Conservation (phyloP, 1,140 invertebrate genomes). For the Cydia fagiglandana region DNA sequence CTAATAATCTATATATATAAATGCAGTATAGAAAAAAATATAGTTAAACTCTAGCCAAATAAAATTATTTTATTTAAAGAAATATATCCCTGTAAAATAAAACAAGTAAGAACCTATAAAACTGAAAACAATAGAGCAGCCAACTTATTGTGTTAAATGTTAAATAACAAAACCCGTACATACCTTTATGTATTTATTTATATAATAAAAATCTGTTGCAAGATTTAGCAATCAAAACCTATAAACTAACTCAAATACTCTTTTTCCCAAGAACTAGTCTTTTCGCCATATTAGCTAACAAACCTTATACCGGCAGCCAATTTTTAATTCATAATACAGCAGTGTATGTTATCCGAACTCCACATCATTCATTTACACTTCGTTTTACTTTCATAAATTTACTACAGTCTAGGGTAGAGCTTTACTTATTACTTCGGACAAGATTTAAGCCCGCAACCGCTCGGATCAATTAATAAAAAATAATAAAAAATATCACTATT, state of each 20-base stretch:
- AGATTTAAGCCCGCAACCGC: too few relatives aligned
- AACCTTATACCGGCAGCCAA: constrained; percentile 6
- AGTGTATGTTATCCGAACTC: constrained; percentile 12
- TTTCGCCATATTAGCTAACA: constrained; percentile 8
- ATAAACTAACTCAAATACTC: background rate
- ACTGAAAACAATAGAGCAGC: too few relatives aligned
- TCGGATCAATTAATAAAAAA: too few relatives aligned
- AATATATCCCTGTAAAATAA: too few relatives aligned
- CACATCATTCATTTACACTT: constrained; percentile 24
- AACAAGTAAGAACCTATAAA: too few relatives aligned
- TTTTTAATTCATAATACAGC: constrained; percentile 15
- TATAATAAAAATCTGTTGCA: background rate
- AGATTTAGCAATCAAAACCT: background rate
- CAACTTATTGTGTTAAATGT: too few relatives aligned
- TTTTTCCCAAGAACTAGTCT: background rate
- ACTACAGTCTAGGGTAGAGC: background rate
- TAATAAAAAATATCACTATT: too few relatives aligned
- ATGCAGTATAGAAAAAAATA: too few relatives aligned
- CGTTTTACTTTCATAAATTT: background rate
- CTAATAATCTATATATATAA: too few relatives aligned
- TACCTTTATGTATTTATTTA: background rate
- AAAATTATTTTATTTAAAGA: too few relatives aligned
- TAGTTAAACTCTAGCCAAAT: too few relatives aligned
- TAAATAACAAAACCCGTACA: too few relatives aligned
- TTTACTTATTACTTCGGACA: background rate